A percentile compares a stretch with the other conserved stretches of the same genome.
Conservation (phyloP, 2,113 vertebrate species). For the Caretta caretta region DNA sequence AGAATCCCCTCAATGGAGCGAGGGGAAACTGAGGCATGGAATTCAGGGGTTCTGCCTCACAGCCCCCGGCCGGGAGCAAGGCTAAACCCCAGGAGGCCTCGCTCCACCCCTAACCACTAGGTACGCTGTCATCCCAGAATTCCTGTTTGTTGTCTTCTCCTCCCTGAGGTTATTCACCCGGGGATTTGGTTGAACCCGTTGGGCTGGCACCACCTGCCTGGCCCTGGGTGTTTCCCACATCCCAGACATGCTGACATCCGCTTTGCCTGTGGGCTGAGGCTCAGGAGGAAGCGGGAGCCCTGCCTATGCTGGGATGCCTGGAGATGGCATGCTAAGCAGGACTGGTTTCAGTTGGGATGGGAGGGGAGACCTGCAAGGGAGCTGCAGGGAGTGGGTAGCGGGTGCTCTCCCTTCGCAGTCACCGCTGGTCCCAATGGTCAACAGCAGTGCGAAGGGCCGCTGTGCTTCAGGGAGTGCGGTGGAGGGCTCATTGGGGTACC, state of each 20-base stretch:
- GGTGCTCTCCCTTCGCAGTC: neutral
- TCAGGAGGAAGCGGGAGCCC: neutral
- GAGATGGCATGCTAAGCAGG: neutral
- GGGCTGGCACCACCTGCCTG: neutral
- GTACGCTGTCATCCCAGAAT: neutral
- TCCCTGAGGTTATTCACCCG: neutral
- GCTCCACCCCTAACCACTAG: neutral
- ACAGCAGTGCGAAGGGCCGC: neutral
- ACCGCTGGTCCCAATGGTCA: neutral
- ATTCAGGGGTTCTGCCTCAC: neutral
- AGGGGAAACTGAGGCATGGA: neutral
- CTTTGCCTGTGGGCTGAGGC: neutral
- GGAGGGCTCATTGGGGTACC: no score
- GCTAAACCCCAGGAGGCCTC: neutral
- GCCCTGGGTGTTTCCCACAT: neutral
- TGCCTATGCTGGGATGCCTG: neutral
- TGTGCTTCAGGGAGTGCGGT: no score
- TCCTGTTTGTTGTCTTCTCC: constrained; percentile 24
- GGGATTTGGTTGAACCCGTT: constrained; percentile 20
- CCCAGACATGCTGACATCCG: neutral
- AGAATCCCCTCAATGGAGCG: neutral
- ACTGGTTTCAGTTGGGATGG: neutral
- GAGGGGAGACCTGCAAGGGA: neutral
- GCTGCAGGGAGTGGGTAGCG: neutral
- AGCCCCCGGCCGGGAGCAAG: neutral